Percentiles rank a stretch among this genome's conserved stretches.
Evolutionary conservation across 2,797 vertebrate genomes (phyloP).

Genomic region (Rhabdomys pumilio): DNA sequence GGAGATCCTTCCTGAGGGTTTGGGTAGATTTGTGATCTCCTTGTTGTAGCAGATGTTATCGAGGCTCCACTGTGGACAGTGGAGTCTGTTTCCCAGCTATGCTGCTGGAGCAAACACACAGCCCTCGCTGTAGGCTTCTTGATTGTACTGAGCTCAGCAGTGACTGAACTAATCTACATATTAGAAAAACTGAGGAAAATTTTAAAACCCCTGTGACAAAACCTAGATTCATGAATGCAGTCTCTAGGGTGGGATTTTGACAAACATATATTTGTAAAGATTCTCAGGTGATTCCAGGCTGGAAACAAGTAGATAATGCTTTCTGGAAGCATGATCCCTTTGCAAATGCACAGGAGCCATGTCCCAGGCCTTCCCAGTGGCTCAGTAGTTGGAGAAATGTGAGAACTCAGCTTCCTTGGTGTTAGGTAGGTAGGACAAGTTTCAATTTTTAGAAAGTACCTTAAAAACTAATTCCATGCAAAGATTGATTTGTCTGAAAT

Average conservation of each 20-base stretch:
- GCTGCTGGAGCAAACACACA: background rate
- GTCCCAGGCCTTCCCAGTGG: background rate
- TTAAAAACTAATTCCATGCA: background rate
- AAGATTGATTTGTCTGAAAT: background rate
- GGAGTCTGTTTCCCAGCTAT: background rate
- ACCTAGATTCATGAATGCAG: background rate
- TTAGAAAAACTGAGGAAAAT: background rate
- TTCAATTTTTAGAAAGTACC: background rate
- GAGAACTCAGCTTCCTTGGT: background rate
- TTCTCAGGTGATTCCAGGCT: background rate
- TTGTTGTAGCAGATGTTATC: background rate
- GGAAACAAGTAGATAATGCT: background rate
- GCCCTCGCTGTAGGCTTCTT: background rate
- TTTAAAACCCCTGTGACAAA: background rate
- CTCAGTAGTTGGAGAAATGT: background rate
- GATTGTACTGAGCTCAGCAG: background rate
- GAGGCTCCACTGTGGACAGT: background rate
- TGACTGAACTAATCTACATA: background rate
- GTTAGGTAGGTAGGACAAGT: background rate
- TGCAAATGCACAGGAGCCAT: rapidly evolving
- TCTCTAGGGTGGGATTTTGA: background rate
- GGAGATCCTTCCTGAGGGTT: background rate
- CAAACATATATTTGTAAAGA: background rate
- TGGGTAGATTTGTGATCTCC: background rate
- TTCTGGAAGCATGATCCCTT: background rate